Percentiles rank a stretch among this genome's conserved stretches.
Evolutionary conservation across 1,140 invertebrate species (phyloP).

Genomic region (Pseudomyrmex flavicornis): DNA sequence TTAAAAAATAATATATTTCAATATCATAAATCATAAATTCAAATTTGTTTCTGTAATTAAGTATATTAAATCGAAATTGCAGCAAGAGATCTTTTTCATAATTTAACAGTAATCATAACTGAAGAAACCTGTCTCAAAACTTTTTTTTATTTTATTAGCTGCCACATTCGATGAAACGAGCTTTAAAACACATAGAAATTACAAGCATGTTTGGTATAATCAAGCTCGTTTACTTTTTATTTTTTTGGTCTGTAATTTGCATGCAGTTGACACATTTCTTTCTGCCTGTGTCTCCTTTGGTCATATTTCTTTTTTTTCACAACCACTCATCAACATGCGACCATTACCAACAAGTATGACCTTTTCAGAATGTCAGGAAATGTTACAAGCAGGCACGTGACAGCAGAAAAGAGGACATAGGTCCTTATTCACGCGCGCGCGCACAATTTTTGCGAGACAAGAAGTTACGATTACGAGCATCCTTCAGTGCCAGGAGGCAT

Average conservation of each 20-base stretch:
- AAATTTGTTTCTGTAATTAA: too few relatives aligned
- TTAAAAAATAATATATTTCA: not conserved
- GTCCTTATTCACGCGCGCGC: constrained; percentile 22
- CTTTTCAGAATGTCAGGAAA: constrained; percentile 52
- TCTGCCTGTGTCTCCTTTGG: not conserved
- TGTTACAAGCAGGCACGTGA: constrained; percentile 47
- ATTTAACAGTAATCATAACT: too few relatives aligned
- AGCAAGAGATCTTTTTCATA: not conserved
- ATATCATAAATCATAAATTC: too few relatives aligned
- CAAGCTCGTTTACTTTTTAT: not conserved
- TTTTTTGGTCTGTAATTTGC: constrained; percentile 26
- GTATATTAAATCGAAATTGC: too few relatives aligned
- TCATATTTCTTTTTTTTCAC: not conserved
- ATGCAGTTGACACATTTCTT: constrained; percentile 37
- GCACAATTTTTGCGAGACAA: not conserved
- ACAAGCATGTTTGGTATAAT: not conserved
- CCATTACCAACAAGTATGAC: constrained; percentile 39
- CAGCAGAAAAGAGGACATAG: constrained; percentile 32
- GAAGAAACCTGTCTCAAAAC: not conserved
- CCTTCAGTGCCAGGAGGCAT: constrained; percentile 10
- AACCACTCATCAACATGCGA: not conserved
- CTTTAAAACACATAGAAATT: constrained; percentile 10
- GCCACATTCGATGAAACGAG: not conserved
- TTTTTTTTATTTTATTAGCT: not conserved
- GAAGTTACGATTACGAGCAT: constrained; percentile 53